Conservation (phyloP, 2,888 invertebrate genomes). For the Ichneumoninae sp. region DNA sequence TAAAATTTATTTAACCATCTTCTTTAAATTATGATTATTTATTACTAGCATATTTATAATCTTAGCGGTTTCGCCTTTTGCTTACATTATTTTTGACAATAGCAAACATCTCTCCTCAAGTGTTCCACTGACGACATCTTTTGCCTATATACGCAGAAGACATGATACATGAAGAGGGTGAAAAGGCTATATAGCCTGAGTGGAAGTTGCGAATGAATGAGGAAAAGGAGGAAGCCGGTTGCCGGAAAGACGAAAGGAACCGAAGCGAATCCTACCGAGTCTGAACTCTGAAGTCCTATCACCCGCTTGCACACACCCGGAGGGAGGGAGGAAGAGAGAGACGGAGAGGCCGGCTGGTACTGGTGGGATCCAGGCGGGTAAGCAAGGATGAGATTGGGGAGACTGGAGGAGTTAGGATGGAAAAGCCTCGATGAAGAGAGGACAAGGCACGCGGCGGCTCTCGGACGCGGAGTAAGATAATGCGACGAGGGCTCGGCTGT, state of each 20-base stretch:
- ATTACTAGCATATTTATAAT: too few relatives aligned
- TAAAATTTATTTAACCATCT: too few relatives aligned
- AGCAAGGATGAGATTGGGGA: constrained; percentile 55
- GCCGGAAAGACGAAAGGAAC: constrained; percentile 43
- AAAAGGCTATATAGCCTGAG: not conserved
- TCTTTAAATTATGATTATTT: too few relatives aligned
- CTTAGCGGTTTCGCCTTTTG: too few relatives aligned
- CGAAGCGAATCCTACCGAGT: constrained; percentile 37
- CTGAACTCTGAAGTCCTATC: constrained; percentile 41
- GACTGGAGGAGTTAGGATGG: constrained; percentile 50
- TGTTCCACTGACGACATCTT: not conserved
- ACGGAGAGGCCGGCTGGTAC: not conserved
- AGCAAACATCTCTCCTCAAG: not conserved
- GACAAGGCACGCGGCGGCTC: constrained; percentile 32
- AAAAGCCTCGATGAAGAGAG: constrained; percentile 30
- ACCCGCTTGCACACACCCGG: constrained; percentile 29
- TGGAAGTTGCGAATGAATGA: constrained; percentile 38
- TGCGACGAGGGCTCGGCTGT: constrained; percentile 71
- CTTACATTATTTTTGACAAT: not conserved
- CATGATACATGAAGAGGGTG: too few relatives aligned
- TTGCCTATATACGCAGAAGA: not conserved
- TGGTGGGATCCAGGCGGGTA: constrained; percentile 10
- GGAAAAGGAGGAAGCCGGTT: constrained; percentile 20
- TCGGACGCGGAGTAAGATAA: constrained; percentile 60
- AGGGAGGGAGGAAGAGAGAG: constrained; percentile 15